phyloP scores from a whole-genome alignment of 2,113 vertebrate species.

The Carassius auratus region DNA sequence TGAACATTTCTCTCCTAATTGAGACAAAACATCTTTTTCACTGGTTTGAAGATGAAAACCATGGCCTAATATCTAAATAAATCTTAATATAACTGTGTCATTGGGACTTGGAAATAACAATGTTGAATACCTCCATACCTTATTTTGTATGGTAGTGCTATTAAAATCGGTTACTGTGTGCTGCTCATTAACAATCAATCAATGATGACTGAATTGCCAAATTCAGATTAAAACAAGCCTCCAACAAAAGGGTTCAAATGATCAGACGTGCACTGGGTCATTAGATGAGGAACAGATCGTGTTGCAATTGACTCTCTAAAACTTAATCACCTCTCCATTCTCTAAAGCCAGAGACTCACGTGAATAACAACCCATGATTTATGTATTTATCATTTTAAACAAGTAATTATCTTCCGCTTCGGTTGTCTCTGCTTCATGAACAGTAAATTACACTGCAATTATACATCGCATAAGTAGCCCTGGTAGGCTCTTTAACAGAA shows the following conservation, averaged over 20 bases:
- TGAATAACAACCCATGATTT: constrained; percentile 30
- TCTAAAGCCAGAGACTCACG: neutral
- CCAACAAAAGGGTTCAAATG: neutral
- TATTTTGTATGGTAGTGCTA: neutral
- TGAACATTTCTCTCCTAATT: no score
- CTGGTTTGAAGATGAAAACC: no score
- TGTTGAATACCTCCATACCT: neutral
- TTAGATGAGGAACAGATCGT: neutral
- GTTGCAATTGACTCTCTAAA: neutral
- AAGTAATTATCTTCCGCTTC: constrained; percentile 37
- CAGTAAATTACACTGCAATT: constrained; percentile 56
- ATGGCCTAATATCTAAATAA: no score
- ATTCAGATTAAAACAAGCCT: neutral
- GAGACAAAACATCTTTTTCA: no score
- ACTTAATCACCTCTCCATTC: neutral
- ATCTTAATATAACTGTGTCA: neutral
- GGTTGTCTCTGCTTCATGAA: constrained; percentile 47
- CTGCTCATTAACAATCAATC: neutral
- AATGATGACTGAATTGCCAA: neutral
- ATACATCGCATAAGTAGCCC: constrained; percentile 49
- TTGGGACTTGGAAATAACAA: neutral
- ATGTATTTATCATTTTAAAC: constrained; percentile 51
- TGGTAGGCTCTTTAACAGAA: constrained; percentile 11
- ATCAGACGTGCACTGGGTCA: neutral
- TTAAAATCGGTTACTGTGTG: neutral